Conservation (phyloP, 2,888 invertebrate genomes). For the Smittia sp. region DNA sequence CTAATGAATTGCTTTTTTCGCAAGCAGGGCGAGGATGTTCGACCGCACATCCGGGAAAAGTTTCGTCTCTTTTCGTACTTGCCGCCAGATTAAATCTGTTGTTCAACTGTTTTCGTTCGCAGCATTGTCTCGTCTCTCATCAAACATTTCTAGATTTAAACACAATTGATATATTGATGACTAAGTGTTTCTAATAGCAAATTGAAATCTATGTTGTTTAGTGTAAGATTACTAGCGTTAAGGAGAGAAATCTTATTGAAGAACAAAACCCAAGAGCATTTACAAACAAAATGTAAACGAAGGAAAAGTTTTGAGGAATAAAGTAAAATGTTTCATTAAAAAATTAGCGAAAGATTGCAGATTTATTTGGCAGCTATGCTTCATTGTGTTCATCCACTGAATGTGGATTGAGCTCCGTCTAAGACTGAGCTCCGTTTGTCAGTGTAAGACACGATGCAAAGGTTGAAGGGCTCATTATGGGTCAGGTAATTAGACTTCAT, state of each 20-base stretch:
- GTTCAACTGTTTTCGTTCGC: neutral
- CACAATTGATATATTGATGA: neutral
- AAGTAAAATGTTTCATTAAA: neutral
- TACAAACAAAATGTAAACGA: neutral
- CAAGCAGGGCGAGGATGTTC: conserved; percentile 83
- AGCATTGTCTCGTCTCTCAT: conserved; percentile 13
- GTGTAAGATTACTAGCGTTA: neutral
- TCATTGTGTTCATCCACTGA: too few relatives aligned
- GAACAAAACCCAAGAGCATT: neutral
- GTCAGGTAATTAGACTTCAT: too few relatives aligned
- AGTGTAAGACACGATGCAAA: too few relatives aligned
- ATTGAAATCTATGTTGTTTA: neutral
- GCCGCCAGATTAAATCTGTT: conserved; percentile 18
- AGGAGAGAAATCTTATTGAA: neutral
- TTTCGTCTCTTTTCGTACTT: conserved; percentile 59
- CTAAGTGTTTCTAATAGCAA: neutral
- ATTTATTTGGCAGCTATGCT: too few relatives aligned
- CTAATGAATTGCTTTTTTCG: conserved; percentile 43
- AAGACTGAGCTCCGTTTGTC: too few relatives aligned
- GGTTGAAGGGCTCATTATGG: too few relatives aligned
- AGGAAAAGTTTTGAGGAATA: neutral
- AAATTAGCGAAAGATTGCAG: too few relatives aligned
- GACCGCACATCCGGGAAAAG: conserved; percentile 86
- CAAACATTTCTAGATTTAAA: neutral
- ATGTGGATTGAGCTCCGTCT: too few relatives aligned